Evolutionary conservation across 2,113 vertebrate species (phyloP).

Genomic region (Microcebus tavaratra): DNA sequence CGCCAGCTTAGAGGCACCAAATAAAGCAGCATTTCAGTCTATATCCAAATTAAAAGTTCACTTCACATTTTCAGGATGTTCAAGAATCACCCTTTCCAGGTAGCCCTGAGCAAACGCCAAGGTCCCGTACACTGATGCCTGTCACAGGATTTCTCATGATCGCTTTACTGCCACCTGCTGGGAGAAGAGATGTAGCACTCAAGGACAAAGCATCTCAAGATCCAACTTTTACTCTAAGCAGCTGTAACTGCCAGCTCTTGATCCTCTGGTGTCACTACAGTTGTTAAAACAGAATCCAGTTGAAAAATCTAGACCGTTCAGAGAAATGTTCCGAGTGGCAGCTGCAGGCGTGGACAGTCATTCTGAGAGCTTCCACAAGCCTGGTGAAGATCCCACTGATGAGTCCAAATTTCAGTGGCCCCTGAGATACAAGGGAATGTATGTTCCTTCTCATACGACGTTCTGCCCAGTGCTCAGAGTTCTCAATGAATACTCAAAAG

Average conservation of each 20-base stretch:
- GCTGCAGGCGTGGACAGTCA: background rate
- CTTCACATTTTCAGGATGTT: background rate
- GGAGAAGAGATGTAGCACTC: background rate
- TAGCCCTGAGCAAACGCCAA: background rate
- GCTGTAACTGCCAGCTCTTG: background rate
- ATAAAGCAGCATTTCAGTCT: background rate
- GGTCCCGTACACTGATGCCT: fast-evolving
- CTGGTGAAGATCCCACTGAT: background rate
- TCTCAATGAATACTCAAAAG: background rate
- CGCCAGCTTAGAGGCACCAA: background rate
- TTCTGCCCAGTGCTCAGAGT: background rate
- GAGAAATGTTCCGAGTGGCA: background rate
- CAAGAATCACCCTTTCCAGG: background rate
- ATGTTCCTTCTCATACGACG: fast-evolving
- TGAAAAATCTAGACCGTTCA: background rate
- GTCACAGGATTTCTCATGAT: background rate
- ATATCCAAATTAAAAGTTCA: background rate
- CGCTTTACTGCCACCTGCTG: constrained; percentile 67
- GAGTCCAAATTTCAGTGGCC: background rate
- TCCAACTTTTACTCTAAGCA: background rate
- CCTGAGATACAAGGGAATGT: background rate
- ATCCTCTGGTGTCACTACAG: background rate
- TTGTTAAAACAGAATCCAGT: background rate
- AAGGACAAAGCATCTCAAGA: background rate
- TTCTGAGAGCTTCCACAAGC: background rate